Base-by-base conservation (phyloP, 2,797 vertebrate genomes). In the Aulostomus chinensis region DNA sequence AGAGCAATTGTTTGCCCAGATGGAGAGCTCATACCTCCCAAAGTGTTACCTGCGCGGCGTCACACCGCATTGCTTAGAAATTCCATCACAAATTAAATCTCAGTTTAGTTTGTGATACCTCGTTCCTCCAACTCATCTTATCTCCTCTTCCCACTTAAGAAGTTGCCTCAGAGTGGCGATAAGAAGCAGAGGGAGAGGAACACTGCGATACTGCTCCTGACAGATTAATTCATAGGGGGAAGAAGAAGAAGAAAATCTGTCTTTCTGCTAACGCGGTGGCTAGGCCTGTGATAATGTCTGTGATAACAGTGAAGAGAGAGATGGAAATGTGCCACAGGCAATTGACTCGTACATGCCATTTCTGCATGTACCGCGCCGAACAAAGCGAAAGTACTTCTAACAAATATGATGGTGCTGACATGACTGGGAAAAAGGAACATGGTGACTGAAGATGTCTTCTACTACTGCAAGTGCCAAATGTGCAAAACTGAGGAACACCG, bases 81-180 rank as follows among this genome's bases (percentile, higher is more conserved):
- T 80, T 80, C 71, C 73, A 77, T 80, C 78, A 40, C 80, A 81
- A 86, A 88, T 86, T 78, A 81, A 85, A 81, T 78, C 82, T 77
- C 48, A 29, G 49, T 80, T 82, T 68, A 65, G 68, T 55, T 52
- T 43, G 53, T 51, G 58, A 73, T 86, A 76, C 81, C 73, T 80
- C 68, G 76, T 78, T 75, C 65, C 61, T 73, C 25, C 15, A 36
- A 76, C 64, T 80, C 70, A 61, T 83, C 76, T 80, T 84, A 83
- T 82, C 78, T 75, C 18, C 32, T 17, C 48, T 68, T 79, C 68
- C 70, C 71, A 73, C 75, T 83, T 77, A 76, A 80, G 72, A 77
- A 69, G 78, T 76, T 79, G 74, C 73, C 73, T 82, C 58, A 4
- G 58, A 79, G 63, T 24, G 3, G 15, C 2, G 79, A 80, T 79